These are phyloP conservation scores for Drosophila albomicans DNA, from an alignment of 1,140 invertebrate species.

Conservation along the genomic window DNA sequence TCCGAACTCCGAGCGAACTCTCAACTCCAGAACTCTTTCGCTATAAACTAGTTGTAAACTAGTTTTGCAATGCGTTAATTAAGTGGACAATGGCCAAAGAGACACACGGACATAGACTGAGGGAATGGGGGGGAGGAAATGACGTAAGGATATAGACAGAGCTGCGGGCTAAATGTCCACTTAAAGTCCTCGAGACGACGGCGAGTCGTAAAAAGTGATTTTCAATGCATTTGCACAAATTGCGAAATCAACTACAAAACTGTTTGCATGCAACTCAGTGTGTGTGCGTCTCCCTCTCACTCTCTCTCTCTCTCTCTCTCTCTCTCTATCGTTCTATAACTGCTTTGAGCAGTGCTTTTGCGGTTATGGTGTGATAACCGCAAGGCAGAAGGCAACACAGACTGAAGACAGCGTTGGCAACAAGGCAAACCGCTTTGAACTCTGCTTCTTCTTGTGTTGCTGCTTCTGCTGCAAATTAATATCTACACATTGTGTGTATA, in stretches of 20 bases:
- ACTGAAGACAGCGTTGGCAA: constrained; percentile 1
- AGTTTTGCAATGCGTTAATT: constrained; percentile 69
- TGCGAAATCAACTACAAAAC: constrained; percentile 4
- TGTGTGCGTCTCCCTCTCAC: not conserved
- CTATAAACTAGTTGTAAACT: constrained; percentile 12
- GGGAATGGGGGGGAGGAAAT: no score
- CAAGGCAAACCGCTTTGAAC: not conserved
- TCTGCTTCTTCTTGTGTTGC: not conserved
- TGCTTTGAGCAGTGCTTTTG: not conserved
- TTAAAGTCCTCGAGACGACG: not conserved
- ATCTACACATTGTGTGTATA: no score
- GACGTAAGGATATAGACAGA: not conserved
- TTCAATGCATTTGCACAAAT: constrained; percentile 25
- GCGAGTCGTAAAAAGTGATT: constrained; percentile 15
- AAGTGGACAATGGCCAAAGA: constrained; percentile 36
- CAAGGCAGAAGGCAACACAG: constrained; percentile 17
- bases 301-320: not conserved
- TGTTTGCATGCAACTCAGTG: not conserved
- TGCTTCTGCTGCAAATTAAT: not conserved
- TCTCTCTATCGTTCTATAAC: no score
- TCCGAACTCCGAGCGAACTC: not conserved
- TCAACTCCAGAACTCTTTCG: not conserved
- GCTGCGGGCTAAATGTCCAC: not conserved
- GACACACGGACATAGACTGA: not conserved
- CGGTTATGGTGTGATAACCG: constrained; percentile 51